A percentile compares a stretch with the other conserved stretches of the same genome.
Evolutionary conservation across 2,797 vertebrate genomes (phyloP).

Genomic region (Nasua narica): DNA sequence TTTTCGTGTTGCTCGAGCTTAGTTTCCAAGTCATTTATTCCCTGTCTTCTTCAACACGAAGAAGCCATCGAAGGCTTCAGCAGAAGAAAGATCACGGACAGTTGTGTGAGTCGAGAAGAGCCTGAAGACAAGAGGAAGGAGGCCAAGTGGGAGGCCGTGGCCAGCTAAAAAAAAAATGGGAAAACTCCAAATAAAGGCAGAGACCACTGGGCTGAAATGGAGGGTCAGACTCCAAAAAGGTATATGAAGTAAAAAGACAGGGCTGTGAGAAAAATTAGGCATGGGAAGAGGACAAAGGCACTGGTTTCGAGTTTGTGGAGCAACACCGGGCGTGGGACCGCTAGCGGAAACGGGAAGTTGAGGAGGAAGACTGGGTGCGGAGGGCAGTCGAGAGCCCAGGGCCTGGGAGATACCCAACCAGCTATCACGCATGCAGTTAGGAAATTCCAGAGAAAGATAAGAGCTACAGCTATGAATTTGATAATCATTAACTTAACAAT

Average conservation of each 20-base stretch:
- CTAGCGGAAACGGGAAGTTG: not conserved
- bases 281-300: not conserved
- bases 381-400: not conserved
- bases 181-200: not conserved
- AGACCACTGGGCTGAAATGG: not conserved
- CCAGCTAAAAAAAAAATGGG: not conserved
- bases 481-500: not conserved
- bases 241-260: rapidly evolving
- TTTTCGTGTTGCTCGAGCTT: not conserved
- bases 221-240: not conserved
- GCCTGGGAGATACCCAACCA: not conserved
- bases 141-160: rapidly evolving
- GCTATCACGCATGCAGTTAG: not conserved
- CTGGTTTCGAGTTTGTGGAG: not conserved
- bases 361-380: not conserved
- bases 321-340: rapidly evolving
- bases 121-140: not conserved
- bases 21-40: not conserved
- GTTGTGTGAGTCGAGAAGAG: not conserved
- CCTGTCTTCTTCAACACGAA: not conserved
- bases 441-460: not conserved
- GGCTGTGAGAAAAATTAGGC: not conserved
- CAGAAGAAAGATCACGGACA: not conserved
- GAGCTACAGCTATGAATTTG: not conserved
- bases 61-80: not conserved